Conservation (phyloP, 1,140 invertebrate genomes). For the Conopomorpha cramerella region DNA sequence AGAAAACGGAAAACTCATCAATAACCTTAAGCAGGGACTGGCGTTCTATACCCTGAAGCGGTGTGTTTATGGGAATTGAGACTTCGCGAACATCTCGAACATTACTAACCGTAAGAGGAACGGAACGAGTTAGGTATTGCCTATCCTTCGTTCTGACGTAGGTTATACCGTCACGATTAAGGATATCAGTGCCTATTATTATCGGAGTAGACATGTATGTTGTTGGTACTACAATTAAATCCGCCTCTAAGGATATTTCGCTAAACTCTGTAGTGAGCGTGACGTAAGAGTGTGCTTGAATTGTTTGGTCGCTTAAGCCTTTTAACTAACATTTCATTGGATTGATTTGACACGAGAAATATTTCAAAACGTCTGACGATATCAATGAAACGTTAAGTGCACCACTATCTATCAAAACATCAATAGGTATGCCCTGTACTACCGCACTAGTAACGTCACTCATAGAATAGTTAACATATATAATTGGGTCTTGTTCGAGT, state of each 20-base stretch:
- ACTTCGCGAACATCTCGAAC: not conserved
- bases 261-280: not conserved
- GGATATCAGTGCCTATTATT: not conserved
- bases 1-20: not conserved
- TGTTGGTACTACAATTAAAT: not conserved
- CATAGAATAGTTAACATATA: too few species aligned
- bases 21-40: not conserved
- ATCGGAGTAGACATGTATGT: not conserved
- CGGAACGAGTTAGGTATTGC: not conserved
- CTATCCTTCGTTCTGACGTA: not conserved
- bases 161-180: conserved; percentile 1
- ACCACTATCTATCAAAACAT: not conserved
- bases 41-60: not conserved
- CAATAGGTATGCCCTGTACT: not conserved
- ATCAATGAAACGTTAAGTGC: not conserved
- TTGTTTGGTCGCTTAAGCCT: not conserved
- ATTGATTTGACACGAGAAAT: not conserved
- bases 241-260: not conserved
- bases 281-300: not conserved
- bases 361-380: not conserved
- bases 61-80: not conserved
- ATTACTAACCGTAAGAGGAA: not conserved
- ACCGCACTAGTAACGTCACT: not conserved
- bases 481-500: too few species aligned
- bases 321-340: not conserved